phyloP scores from a whole-genome alignment of 2,113 vertebrate species.

The Mobula hypostoma region DNA sequence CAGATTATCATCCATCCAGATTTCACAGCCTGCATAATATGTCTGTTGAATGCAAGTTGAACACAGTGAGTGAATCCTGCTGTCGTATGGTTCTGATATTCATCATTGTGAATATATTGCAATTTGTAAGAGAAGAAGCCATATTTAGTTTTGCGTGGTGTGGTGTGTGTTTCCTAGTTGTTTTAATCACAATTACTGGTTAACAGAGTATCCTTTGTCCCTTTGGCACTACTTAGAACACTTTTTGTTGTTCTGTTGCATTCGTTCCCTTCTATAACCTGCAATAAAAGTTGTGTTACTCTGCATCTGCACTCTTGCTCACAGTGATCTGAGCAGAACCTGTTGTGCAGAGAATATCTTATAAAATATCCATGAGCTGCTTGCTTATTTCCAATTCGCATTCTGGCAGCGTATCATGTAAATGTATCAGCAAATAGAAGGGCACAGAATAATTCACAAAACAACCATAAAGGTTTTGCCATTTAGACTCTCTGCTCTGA shows the following conservation, averaged over 20 bases:
- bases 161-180: background rate
- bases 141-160: background rate
- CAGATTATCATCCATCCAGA: background rate
- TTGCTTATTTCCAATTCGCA: background rate
- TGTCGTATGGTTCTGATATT: background rate
- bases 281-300: background rate
- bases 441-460: background rate
- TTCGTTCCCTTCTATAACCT: background rate
- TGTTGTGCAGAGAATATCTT: background rate
- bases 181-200: background rate
- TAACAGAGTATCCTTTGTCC: background rate
- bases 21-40: background rate
- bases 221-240: background rate
- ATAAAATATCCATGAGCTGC: background rate
- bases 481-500: background rate
- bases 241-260: too few species aligned
- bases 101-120: background rate
- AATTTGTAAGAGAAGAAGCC: background rate
- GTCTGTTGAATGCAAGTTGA: background rate
- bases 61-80: background rate
- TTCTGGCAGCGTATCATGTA: background rate
- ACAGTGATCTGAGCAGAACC: background rate
- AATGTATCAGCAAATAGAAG: background rate
- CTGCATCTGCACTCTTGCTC: background rate
- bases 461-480: background rate